Percentiles rank a stretch among this genome's conserved stretches.
phyloP scores from a whole-genome alignment of 2,797 vertebrate species.

The Phrynocephalus guinanensis region DNA sequence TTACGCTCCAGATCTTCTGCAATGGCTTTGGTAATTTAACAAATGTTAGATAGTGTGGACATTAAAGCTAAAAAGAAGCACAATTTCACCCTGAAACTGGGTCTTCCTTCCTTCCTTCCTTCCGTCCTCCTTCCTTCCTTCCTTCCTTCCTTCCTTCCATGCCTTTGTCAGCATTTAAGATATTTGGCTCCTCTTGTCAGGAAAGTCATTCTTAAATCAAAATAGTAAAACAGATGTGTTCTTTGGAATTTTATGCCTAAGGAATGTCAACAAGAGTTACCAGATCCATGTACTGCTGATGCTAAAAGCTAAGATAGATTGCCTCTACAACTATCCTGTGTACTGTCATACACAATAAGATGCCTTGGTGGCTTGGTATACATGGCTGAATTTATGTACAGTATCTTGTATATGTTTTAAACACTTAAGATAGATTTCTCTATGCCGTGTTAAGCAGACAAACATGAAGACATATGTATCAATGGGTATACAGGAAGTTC shows the following conservation, averaged over 20 bases:
- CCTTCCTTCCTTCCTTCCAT: background rate
- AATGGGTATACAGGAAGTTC: background rate
- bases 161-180: background rate
- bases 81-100: background rate
- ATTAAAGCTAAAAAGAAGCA: conserved; percentile 27
- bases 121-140: background rate
- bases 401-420: background rate
- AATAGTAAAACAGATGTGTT: background rate
- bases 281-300: background rate
- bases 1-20: conserved; percentile 22
- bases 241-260: background rate
- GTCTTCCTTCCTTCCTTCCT: background rate
- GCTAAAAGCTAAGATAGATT: background rate
- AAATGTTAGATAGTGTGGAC: conserved; percentile 40
- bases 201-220: background rate
- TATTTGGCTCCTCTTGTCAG: background rate
- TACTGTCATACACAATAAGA: background rate
- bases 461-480: no score
- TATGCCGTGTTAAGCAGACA: background rate
- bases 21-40: conserved; percentile 25
- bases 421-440: background rate
- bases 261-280: background rate
- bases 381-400: background rate
- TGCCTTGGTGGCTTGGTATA: background rate
- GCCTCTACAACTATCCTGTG: background rate